Base-by-base conservation (phyloP, 2,113 vertebrate genomes). In the Eleginops maclovinus region DNA sequence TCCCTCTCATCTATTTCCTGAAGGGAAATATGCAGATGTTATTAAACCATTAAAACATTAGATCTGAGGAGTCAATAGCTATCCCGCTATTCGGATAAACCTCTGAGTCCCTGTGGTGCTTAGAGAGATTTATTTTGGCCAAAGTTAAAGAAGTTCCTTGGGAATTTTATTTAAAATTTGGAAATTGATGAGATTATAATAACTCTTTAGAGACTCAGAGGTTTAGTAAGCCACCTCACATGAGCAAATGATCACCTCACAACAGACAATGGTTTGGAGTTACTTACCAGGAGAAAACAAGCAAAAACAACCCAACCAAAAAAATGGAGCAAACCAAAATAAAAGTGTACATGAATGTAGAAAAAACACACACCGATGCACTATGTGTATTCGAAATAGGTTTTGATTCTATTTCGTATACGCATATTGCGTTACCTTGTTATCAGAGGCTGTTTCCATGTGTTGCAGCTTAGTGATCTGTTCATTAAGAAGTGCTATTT, bases 401-500 rank as follows among this genome's bases (percentile, higher is more conserved):
- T 61, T 53, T 22, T 2, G 51, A 2, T 41, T 81, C 80, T 78
- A 84, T 90, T 88, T 87, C 54, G 49, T 55, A 81, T 84, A 84
- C 43, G 76, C 81, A 88, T 89, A 73, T 83, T 44, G 62, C 21
- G 83, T 95, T 95, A 99, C 98, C 96, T 98, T 96, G 88, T 97
- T 96, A 83, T 97, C 94, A 84, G 92, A 91, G 64, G 94, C 89
- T 73, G 91, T 90, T 90, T 96, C 95, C 92, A 94, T 93, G 47
- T 96, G 96, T 75, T 97, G 96, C 61, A 96, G 93, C 86, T 96
- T 96, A 94, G 83, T 79, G 91, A 97, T 94, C 90, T 98, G 95
- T 46, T 97, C 95, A 92, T 95, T 97, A 87, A 99, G 96, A 62
- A 86, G 90, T 64, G 93, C 85, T 93, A 98, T 97, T 94, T 98